Evolutionary conservation across 2,797 vertebrate species (phyloP).

Genomic region (Microchirus variegatus): DNA sequence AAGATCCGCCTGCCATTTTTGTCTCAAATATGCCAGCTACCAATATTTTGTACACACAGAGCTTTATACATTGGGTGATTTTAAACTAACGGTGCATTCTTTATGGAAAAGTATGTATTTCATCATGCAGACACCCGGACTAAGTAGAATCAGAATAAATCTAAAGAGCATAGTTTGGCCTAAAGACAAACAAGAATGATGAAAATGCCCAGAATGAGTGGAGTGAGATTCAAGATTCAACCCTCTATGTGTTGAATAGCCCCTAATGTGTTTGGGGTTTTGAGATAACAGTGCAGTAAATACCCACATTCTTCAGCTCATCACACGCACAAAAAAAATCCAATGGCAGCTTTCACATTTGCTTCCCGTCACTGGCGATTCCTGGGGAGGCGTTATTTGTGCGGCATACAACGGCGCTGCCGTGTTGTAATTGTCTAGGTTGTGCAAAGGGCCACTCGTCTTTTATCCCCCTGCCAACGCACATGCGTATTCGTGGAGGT

Average conservation of each 20-base stretch:
- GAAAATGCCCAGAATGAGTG: slow-evolving; percentile 72
- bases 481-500: slow-evolving; percentile 74
- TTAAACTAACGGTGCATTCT: slow-evolving; percentile 56
- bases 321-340: slow-evolving; percentile 50
- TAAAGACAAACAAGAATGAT: slow-evolving; percentile 71
- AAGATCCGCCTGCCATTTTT: slow-evolving; percentile 28
- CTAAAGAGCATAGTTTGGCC: slow-evolving; percentile 73
- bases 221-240: slow-evolving; percentile 67
- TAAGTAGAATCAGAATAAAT: slow-evolving; percentile 68
- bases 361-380: slow-evolving; percentile 73
- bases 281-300: slow-evolving; percentile 77
- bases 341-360: slow-evolving; percentile 78
- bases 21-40: slow-evolving; percentile 17
- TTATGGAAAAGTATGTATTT: slow-evolving; percentile 70
- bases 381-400: slow-evolving; percentile 75
- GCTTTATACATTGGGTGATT: slow-evolving; percentile 31
- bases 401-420: slow-evolving; percentile 63
- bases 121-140: slow-evolving; percentile 70
- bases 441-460: slow-evolving; percentile 76
- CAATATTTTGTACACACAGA: slow-evolving; percentile 32
- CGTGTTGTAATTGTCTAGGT: slow-evolving; percentile 73
- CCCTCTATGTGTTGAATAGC: slow-evolving; percentile 69
- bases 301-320: slow-evolving; percentile 66
- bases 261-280: slow-evolving; percentile 81
- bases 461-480: slow-evolving; percentile 76